Evolutionary conservation across 1,140 invertebrate species (phyloP).

Genomic region (Sarcophaga peregrina): DNA sequence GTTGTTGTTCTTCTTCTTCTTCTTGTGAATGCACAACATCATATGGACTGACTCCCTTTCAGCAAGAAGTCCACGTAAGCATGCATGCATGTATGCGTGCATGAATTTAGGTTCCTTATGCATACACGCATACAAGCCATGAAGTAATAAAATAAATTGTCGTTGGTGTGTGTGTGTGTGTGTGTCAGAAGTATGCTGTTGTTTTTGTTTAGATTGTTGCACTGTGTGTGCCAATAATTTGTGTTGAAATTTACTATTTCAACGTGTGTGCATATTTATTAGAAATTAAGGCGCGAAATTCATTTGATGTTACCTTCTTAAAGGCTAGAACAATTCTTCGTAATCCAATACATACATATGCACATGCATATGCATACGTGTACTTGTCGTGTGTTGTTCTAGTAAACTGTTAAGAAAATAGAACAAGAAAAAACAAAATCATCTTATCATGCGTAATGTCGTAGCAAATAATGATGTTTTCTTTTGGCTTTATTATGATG

Average conservation of each 20-base stretch:
- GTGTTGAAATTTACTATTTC: no score
- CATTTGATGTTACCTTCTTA: neutral
- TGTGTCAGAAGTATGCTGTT: no score
- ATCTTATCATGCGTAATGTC: constrained; percentile 3
- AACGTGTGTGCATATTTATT: neutral
- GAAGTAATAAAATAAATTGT: neutral
- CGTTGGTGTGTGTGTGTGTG: neutral
- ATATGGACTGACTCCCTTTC: no score
- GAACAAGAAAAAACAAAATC: neutral
- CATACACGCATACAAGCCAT: no score
- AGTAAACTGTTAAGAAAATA: no score
- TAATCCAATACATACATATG: no score
- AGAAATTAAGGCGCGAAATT: constrained; percentile 26
- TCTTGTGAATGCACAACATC: no score
- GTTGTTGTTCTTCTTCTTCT: neutral
- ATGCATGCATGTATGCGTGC: neutral
- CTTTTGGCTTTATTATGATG: neutral
- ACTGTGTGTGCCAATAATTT: neutral
- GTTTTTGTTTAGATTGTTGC: neutral
- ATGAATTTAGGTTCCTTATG: no score
- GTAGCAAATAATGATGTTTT: constrained; percentile 3
- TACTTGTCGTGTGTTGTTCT: no score
- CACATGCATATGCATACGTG: no score
- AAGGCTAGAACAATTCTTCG: no score
- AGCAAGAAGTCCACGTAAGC: neutral